Evolutionary conservation across 2,888 invertebrate species (phyloP).

Genomic region (Sinelater perroti): DNA sequence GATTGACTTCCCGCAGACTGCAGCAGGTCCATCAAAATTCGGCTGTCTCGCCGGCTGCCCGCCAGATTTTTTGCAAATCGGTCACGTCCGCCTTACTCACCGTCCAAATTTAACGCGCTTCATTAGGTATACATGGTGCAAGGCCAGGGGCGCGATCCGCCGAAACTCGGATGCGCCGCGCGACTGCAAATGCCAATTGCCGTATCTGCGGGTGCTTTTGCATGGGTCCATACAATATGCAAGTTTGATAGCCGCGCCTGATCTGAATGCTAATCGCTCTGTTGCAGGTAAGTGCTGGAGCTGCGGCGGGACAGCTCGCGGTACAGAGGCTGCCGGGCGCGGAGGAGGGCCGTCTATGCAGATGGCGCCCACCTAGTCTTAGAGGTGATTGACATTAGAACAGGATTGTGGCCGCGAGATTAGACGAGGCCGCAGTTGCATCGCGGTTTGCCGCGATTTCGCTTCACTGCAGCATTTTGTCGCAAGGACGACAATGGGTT

Average conservation of each 20-base stretch:
- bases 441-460: too few species aligned
- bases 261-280: constrained; percentile 40
- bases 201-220: constrained; percentile 23
- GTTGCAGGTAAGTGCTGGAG: constrained; percentile 41
- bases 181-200: constrained; percentile 20
- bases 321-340: constrained; percentile 16
- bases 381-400: constrained; percentile 46
- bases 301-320: constrained; percentile 33
- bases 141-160: constrained; percentile 16
- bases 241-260: constrained; percentile 32
- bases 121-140: constrained; percentile 24
- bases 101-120: constrained; percentile 23
- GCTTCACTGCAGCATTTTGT: too few species aligned
- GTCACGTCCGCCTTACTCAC: constrained; percentile 19
- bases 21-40: too few species aligned
- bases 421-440: constrained; percentile 21
- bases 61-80: constrained; percentile 6
- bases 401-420: constrained; percentile 26
- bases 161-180: constrained; percentile 11
- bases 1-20: too few species aligned
- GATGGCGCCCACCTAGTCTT: constrained; percentile 43
- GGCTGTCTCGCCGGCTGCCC: too few species aligned
- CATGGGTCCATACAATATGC: constrained; percentile 26
- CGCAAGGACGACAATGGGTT: too few species aligned
- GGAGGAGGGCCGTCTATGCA: constrained; percentile 40